Conservation (phyloP, 1,140 invertebrate species). For the Nebria ingens region DNA sequence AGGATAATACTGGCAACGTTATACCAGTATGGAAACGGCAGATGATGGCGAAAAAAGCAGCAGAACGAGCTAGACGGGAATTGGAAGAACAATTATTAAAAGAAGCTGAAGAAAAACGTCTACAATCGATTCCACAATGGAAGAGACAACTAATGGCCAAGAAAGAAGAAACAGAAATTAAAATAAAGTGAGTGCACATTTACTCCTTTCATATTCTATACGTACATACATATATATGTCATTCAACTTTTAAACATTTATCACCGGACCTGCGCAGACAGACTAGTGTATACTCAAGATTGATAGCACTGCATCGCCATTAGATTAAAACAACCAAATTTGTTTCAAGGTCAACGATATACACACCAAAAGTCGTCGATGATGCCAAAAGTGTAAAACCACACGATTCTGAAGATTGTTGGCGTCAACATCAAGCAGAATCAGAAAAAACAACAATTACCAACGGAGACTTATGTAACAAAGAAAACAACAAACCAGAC, state of each 20-base stretch:
- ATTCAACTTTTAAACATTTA: neutral
- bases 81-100: slow-evolving; percentile 71
- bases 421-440: slow-evolving; percentile 42
- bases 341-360: slow-evolving; percentile 45
- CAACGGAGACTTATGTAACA: slow-evolving; percentile 27
- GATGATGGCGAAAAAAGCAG: slow-evolving; percentile 87
- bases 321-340: neutral
- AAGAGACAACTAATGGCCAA: slow-evolving; percentile 77
- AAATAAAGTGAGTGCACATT: slow-evolving; percentile 55
- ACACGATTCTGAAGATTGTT: slow-evolving; percentile 12
- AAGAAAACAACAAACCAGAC: slow-evolving; percentile 32
- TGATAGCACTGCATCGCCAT: too few species aligned
- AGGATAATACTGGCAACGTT: slow-evolving; percentile 74
- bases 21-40: slow-evolving; percentile 91
- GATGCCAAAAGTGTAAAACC: slow-evolving; percentile 36
- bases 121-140: slow-evolving; percentile 84
- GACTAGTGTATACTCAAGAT: neutral
- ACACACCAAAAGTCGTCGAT: slow-evolving; percentile 53
- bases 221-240: neutral
- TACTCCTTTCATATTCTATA: neutral
- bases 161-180: slow-evolving; percentile 63
- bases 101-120: slow-evolving; percentile 74
- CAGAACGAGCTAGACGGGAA: slow-evolving; percentile 82
- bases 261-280: neutral
- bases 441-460: slow-evolving; percentile 31